Evolutionary conservation across 2,888 invertebrate genomes (phyloP), one percentile per base, ranked within the genome.

Genomic region (Ligdia adustata): DNA sequence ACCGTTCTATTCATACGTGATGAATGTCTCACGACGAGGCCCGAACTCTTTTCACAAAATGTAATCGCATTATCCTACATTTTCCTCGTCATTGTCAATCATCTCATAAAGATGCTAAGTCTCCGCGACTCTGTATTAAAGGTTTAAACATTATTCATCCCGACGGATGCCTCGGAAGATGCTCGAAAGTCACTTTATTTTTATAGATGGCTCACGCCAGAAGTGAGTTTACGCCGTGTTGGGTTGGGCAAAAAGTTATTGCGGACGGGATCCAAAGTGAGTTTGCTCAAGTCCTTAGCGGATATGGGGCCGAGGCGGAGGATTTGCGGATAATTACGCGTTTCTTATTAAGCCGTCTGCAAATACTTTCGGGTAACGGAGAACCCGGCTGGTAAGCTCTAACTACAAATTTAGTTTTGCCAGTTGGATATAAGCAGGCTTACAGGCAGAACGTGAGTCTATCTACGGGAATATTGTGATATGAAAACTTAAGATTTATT

Each of bases 261-360:
- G 70, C 70, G 62, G 66, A 40, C 57, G 60, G 68, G 64, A 62
- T 67, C 66, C 71, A 62, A 64, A 69, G 64, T 52, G 72, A 77
- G 78, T 79, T 79, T 79, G 72, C 75, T 57, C 71, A 79, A 76
- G 74, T 79, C 72, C 74, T 77, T 74, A 68, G 64, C 67, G 70
- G 72, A 72, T 77, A 70, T 72, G 60, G 69, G 55, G 48, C 46
- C 34, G 37, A 52, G 52, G 55, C 50, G 52, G 55, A 46, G 75
- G 75, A 76, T 79, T 78, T 75, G 71, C 70, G 72, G 79, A 79
- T 80, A 80, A 80, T 80, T 82, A 79, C 79, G 62, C 72, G 72
- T 69, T 75, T 75, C 75, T 71, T 79, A 79, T 78, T 79, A 81
- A 82, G 79, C 74, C 69, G 69, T 74, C 74, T 62, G 75, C 71